A percentile compares a stretch with the other conserved stretches of the same genome.
Evolutionary conservation across 2,113 vertebrate genomes (phyloP).

Genomic region (Pantherophis guttatus): DNA sequence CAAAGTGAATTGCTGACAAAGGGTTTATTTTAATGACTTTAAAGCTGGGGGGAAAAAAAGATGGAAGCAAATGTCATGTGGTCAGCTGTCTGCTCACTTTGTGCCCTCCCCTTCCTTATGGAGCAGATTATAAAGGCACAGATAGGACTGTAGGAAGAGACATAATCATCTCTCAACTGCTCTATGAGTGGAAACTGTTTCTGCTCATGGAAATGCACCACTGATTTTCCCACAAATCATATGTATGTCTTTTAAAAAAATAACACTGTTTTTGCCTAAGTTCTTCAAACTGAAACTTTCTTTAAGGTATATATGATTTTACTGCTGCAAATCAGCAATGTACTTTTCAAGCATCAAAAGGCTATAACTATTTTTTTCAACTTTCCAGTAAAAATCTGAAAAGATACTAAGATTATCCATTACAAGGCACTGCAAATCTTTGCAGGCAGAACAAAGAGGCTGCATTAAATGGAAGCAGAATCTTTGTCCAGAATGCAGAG

Average conservation of each 20-base stretch:
- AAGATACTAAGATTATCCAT: conserved; percentile 55
- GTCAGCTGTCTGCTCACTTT: not conserved
- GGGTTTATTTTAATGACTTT: conserved; percentile 31
- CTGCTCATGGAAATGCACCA: not conserved
- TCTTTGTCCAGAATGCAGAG: not conserved
- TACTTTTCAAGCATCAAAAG: conserved; percentile 56
- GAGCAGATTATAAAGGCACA: not conserved
- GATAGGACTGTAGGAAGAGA: not conserved
- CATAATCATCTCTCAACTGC: not conserved
- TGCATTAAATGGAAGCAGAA: conserved; percentile 39
- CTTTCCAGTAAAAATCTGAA: conserved; percentile 67
- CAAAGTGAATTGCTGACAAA: conserved; percentile 40
- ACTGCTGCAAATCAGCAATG: conserved; percentile 36
- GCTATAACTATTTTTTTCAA: conserved; percentile 35
- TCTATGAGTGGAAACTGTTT: not conserved
- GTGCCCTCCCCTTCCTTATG: not conserved
- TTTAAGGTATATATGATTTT: not conserved
- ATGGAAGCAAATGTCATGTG: not conserved
- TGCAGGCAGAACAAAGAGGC: conserved; percentile 64
- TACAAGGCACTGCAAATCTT: conserved; percentile 72
- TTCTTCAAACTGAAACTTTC: conserved; percentile 1
- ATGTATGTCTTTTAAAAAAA: conserved; percentile 32
- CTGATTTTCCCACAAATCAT: not conserved
- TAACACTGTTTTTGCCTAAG: conserved; percentile 42
- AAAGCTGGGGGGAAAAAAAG: conserved; percentile 3